Evolutionary conservation across 2,113 vertebrate species (phyloP).

Genomic region (Garra rufa): DNA sequence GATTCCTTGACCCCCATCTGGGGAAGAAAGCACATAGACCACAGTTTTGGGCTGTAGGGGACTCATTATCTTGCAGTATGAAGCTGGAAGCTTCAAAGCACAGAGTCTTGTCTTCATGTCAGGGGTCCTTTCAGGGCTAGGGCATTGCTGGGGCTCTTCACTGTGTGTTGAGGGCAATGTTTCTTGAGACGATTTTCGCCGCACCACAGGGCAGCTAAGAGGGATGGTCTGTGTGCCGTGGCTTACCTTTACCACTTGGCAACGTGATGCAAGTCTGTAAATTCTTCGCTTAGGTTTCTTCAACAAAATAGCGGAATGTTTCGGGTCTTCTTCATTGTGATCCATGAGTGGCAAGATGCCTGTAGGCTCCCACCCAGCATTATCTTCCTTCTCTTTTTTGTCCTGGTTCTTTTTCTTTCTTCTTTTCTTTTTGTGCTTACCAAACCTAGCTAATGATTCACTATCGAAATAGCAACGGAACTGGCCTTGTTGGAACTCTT

Average conservation of each 20-base stretch:
- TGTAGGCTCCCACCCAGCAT: conserved; percentile 55
- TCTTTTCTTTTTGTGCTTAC: conserved; percentile 61
- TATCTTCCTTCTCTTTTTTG: conserved; percentile 45
- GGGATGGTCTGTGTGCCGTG: conserved; percentile 83
- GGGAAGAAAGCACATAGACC: conserved; percentile 83
- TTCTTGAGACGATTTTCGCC: conserved; percentile 67
- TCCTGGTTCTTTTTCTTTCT: conserved; percentile 56
- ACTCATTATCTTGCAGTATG: conserved; percentile 79
- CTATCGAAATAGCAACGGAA: conserved; percentile 87
- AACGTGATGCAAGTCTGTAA: conserved; percentile 82
- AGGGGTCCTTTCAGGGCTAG: conserved; percentile 73
- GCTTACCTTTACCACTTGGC: conserved; percentile 87
- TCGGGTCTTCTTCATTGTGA: conserved; percentile 58
- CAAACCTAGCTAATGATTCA: conserved; percentile 76
- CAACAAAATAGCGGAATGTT: conserved; percentile 56
- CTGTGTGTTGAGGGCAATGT: background rate
- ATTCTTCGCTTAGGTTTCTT: conserved; percentile 57
- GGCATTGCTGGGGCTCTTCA: conserved; percentile 28
- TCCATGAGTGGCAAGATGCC: conserved; percentile 68
- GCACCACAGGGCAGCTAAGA: conserved; percentile 74
- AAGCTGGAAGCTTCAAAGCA: conserved; percentile 77
- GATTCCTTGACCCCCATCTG: conserved; percentile 71
- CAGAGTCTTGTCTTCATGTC: conserved; percentile 73
- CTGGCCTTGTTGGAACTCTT: conserved; percentile 81
- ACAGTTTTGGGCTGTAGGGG: conserved; percentile 83